Evolutionary conservation across 2,797 vertebrate genomes (phyloP).

Genomic region (Catharus ustulatus): DNA sequence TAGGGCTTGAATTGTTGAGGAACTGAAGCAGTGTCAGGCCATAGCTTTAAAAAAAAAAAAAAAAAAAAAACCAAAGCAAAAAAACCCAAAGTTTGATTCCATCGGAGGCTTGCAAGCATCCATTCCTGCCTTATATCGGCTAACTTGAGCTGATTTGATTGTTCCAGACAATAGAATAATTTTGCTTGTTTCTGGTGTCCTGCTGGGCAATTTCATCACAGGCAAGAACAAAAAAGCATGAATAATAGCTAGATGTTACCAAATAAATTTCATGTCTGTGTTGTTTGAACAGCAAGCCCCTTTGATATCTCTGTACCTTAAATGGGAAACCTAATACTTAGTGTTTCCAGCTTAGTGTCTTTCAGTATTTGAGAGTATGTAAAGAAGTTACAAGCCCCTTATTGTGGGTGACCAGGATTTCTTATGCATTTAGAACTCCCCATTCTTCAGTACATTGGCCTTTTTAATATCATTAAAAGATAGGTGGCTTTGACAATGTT

Average conservation of each 20-base stretch:
- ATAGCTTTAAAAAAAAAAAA: not conserved
- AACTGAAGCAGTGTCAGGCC: not conserved
- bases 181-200: conserved; percentile 49
- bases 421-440: not conserved
- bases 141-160: conserved; percentile 51
- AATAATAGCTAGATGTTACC: conserved; percentile 40
- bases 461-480: not conserved
- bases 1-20: not conserved
- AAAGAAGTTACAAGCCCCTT: not conserved
- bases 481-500: not conserved
- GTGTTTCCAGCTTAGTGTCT: not conserved
- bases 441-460: not conserved
- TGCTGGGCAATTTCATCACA: conserved; percentile 48
- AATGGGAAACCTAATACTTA: not conserved
- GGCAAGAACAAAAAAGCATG: conserved; percentile 3
- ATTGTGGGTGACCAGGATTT: not conserved
- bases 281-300: not conserved
- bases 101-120: not conserved
- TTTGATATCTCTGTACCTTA: not conserved
- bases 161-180: conserved; percentile 39
- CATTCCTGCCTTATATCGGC: not conserved
- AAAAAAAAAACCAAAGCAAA: not conserved
- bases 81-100: not conserved
- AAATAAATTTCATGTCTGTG: not conserved
- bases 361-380: not conserved